A percentile compares a stretch with the other conserved stretches of the same genome.
These are phyloP conservation scores for Azorinus chamasolen DNA, from an alignment of 2,888 invertebrate species.

Conservation along the genomic window DNA sequence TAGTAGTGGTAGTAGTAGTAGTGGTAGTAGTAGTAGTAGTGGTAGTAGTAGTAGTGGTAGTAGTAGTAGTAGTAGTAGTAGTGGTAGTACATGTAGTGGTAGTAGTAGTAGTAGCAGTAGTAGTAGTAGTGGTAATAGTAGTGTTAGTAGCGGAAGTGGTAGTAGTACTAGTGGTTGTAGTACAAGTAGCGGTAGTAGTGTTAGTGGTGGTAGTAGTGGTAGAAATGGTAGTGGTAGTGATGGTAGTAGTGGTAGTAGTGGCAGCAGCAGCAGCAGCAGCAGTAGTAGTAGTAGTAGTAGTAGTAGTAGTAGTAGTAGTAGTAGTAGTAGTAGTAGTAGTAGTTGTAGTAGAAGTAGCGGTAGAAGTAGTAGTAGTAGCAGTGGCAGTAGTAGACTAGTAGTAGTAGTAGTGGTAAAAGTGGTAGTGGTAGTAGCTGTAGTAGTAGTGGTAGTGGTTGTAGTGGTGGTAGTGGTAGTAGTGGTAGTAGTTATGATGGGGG, in stretches of 20 bases:
- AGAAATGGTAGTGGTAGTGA: constrained; percentile 24
- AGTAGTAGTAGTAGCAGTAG: too few species aligned
- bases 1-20: constrained; percentile 18
- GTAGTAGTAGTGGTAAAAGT: too few species aligned
- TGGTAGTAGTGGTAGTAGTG: constrained; percentile 26
- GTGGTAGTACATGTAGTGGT: too few species aligned
- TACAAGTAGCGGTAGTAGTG: too few species aligned
- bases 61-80: constrained; percentile 34
- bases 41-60: constrained; percentile 43
- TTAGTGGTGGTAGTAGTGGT: too few species aligned
- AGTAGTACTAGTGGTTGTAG: too few species aligned
- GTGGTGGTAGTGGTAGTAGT: too few species aligned
- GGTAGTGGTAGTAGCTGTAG: constrained; percentile 27
- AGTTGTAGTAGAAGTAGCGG: not conserved
- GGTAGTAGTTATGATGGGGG: too few species aligned
- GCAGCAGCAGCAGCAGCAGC: constrained; percentile 44
- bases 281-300: constrained; percentile 52
- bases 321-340: constrained; percentile 18
- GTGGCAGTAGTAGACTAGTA: too few species aligned
- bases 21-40: constrained; percentile 22
- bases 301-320: constrained; percentile 11
- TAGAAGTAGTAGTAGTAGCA: constrained; percentile 28
- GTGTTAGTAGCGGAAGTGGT: too few species aligned
- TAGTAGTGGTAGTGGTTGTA: too few species aligned
- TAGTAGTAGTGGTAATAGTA: constrained; percentile 25